Percentiles rank a stretch among this genome's conserved stretches.
These are phyloP conservation scores for Lethocerus indicus DNA, from an alignment of 1,140 invertebrate genomes.

Conservation along the genomic window DNA sequence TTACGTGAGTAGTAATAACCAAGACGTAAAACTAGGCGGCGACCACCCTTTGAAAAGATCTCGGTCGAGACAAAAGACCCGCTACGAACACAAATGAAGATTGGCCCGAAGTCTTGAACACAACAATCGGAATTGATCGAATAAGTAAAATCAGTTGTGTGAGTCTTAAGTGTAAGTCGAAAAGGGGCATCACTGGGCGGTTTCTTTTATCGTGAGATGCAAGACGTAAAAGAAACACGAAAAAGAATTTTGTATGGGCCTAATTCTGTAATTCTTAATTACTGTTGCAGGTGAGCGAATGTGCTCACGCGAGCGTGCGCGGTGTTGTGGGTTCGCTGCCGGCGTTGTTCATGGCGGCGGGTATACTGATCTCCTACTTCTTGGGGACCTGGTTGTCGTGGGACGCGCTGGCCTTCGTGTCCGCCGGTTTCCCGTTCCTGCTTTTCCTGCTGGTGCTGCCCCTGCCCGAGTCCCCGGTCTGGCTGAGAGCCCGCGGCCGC, in stretches of 20 bases:
- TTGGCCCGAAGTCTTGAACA: no score
- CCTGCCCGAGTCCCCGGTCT: slow-evolving; percentile 37
- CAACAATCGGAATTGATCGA: no score
- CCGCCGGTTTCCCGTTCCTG: slow-evolving; percentile 24
- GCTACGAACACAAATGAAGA: no score
- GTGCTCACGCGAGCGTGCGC: slow-evolving; percentile 38
- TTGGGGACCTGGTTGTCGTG: slow-evolving; percentile 37
- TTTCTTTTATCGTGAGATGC: background rate
- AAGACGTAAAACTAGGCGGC: no score
- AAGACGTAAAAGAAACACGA: no score
- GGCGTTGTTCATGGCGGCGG: slow-evolving; percentile 40
- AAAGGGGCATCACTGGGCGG: background rate
- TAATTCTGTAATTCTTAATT: slow-evolving; percentile 10
- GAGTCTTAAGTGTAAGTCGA: no score
- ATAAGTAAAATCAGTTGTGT: no score
- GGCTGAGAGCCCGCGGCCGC: slow-evolving; percentile 29
- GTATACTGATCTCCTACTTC: slow-evolving; percentile 39
- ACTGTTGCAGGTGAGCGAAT: slow-evolving; percentile 38
- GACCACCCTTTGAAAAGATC: no score
- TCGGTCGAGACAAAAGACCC: no score
- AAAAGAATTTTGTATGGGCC: no score
- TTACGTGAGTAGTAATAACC: slow-evolving; percentile 32
- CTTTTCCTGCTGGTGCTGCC: slow-evolving; percentile 30
- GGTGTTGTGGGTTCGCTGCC: slow-evolving; percentile 42
- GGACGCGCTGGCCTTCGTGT: slow-evolving; percentile 32